A percentile compares a stretch with the other conserved stretches of the same genome.
Conservation (phyloP, 2,888 invertebrate species). For the Cantharis lateralis region DNA sequence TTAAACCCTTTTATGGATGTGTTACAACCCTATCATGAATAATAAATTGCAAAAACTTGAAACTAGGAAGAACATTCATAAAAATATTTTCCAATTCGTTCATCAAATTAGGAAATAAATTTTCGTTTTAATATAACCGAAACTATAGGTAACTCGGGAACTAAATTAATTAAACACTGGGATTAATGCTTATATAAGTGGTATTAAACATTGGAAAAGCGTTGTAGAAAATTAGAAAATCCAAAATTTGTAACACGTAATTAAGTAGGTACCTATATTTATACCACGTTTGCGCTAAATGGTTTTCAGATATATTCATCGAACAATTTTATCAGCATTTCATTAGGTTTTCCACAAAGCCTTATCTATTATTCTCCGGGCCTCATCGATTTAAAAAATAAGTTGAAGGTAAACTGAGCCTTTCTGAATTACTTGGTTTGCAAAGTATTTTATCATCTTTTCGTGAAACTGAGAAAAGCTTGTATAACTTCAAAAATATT, state of each 20-base stretch:
- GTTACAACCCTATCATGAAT: neutral
- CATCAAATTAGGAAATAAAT: neutral
- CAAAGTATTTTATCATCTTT: neutral
- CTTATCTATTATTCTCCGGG: neutral
- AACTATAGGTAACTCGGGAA: neutral
- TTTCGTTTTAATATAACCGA: neutral
- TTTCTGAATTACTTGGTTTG: constrained; percentile 6
- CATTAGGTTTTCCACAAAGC: neutral
- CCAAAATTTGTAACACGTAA: neutral
- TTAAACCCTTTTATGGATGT: neutral
- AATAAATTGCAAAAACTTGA: neutral
- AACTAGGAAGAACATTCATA: neutral
- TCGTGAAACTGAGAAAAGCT: neutral
- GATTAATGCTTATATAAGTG: neutral
- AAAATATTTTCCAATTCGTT: neutral
- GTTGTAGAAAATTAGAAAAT: neutral
- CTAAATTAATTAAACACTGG: neutral
- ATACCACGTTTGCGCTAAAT: neutral
- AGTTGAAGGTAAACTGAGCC: constrained; percentile 14
- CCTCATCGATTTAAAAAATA: constrained; percentile 4
- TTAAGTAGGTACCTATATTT: neutral
- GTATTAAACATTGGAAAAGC: neutral
- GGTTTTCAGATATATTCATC: neutral
- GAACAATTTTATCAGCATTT: neutral
- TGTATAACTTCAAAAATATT: neutral